Base-by-base conservation (phyloP, 2,888 invertebrate genomes). In the Lomographa bimaculata region DNA sequence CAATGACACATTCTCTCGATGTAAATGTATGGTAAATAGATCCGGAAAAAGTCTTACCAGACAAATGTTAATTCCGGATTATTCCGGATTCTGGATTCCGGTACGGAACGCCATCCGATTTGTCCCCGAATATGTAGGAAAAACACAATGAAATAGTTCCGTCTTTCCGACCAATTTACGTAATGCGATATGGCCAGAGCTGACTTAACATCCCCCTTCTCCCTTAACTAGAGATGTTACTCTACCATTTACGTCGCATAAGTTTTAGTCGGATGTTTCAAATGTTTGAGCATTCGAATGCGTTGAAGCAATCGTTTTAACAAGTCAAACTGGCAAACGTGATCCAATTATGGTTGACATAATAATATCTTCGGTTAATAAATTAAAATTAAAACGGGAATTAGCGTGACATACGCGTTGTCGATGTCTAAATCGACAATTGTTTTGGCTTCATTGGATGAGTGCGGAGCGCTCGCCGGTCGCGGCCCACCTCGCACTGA, bases 121-220 rank as follows among this genome's bases (percentile, higher is more conserved):
- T 62, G 59, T 63, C 59, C 58, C 45, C 42, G 57, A 57, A 60
- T 54, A 55, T 48, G 58, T 46, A 54, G 58, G 64, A 58, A 68
- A 65, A 71, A 72, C 67, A 71, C 65, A 71, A 66, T 70, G 71
- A 68, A 71, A 77, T 73, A 72, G 71, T 72, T 67, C 57, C 61
- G 53, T 60, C 60, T 73, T 77, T 78, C 79, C 76, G 70, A 66
- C 65, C 81, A 77, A 81, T 80, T 81, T 80, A 74, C 77, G 75
- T 81, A 79, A 81, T 78, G 73, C 57, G 74, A 72, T 76, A 70
- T 69, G 67, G 66, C 64, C 54, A 43, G 40, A 46, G 58, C 64
- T 66, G 66, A 65, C 60, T 68, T 53, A 46, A 59, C 61, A 50
- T 49, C 25, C 6, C 39, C 34, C 21, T 27, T 14, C 37, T 10